These are phyloP conservation scores for Drosophila nr. medialis DNA, from an alignment of 2,888 invertebrate genomes.

Conservation along the genomic window DNA sequence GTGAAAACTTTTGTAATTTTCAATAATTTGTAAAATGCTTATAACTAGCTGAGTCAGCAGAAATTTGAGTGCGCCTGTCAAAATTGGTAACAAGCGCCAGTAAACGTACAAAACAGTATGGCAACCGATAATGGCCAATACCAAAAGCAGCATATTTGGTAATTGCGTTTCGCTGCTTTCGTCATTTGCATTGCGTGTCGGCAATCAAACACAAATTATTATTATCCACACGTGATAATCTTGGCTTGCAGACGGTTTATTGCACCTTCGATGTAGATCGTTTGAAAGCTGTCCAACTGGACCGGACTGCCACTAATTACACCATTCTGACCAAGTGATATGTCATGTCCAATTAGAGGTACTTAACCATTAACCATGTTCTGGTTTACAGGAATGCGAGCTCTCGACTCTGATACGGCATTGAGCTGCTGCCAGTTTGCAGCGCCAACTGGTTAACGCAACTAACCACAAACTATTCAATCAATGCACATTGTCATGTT, in stretches of 20 bases:
- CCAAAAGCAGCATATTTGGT: constrained; percentile 5
- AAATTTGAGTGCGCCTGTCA: constrained; percentile 8
- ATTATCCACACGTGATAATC: constrained; percentile 13
- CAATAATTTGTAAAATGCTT: constrained; percentile 48
- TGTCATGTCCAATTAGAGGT: constrained; percentile 56
- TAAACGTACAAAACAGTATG: background rate
- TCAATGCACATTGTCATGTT: background rate
- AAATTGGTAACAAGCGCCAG: constrained; percentile 30
- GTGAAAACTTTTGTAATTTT: constrained; percentile 49
- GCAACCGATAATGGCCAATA: constrained; percentile 36
- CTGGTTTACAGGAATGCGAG: constrained; percentile 54
- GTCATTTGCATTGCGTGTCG: constrained; percentile 53
- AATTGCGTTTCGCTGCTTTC: constrained; percentile 29
- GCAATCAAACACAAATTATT: constrained; percentile 39
- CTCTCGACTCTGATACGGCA: constrained; percentile 28
- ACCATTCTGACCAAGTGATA: constrained; percentile 19
- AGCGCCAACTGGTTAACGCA: constrained; percentile 4
- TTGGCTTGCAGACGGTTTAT: constrained; percentile 19
- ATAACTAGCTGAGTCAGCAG: constrained; percentile 19
- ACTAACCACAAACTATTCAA: background rate
- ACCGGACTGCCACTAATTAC: constrained; percentile 21
- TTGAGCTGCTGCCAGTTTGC: constrained; percentile 27
- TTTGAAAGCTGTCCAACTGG: constrained; percentile 21
- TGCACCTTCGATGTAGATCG: constrained; percentile 38
- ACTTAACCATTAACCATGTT: constrained; percentile 12